Evolutionary conservation across 2,888 invertebrate genomes (phyloP), one percentile per base, ranked within the genome.

Genomic region (Cephus spinipes): DNA sequence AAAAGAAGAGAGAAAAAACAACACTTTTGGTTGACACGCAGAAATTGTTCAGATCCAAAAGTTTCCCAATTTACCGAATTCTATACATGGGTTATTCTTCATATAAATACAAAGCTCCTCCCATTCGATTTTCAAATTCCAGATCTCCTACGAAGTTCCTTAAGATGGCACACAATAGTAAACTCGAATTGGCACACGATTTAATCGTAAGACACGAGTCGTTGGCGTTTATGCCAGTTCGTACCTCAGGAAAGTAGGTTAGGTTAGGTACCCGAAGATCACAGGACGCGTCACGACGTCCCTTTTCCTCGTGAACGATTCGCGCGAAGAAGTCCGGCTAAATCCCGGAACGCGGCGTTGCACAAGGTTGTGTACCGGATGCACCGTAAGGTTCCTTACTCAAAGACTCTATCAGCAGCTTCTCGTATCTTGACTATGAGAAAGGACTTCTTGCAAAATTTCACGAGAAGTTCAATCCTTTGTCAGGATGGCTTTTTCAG

Each of bases 401-500:
- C 91, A 85, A 89, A 91, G 75, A 91, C 87, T 75, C 87, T 88
- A 77, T 90, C 88, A 23, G 87, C 88, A 77, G 90, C 89, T 80
- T 90, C 90, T 69, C 89, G 85, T 75, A 91, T 91, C 81, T 90
- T 91, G 36, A 91, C 90, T 77, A 91, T 87, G 77, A 91, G 87
- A 83, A 91, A 91, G 30, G 90, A 91, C 79, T 87, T 87, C 69
- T 88, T 89, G 86, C 91, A 91, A 77, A 91, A 85, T 79, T 89
- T 89, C 32, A 91, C 88, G 81, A 91, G 86, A 85, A 90, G 87
- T 78, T 91, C 90, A 78, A 90, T 89, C 82, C 87, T 87, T 84
- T 90, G 91, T 91, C 91, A 91, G 88, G 91, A 91, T 0, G 90
- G 90, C 79, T 87, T 88, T 73, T 87, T 84, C 69, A 89, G 82